Percentiles rank a stretch among this genome's conserved stretches.
Conservation (phyloP, 2,113 vertebrate species). For the Bubo scandiacus region DNA sequence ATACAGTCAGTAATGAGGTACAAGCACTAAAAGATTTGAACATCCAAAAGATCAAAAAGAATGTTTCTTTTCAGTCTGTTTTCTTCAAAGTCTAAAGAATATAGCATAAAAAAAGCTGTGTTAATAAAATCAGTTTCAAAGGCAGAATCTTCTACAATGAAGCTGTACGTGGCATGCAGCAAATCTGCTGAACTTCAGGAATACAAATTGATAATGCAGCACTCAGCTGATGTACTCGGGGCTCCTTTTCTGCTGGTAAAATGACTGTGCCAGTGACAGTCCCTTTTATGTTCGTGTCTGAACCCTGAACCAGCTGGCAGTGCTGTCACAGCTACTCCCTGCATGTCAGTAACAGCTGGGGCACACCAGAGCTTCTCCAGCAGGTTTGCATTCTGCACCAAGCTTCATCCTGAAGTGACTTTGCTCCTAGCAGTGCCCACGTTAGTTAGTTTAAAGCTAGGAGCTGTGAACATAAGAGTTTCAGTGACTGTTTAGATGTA, state of each 20-base stretch:
- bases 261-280: rapidly evolving
- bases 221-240: not conserved
- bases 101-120: not conserved
- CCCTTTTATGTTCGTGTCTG: not conserved
- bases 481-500: not conserved
- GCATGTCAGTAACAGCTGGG: rapidly evolving
- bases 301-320: rapidly evolving
- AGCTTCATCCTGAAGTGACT: not conserved
- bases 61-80: conserved; percentile 14
- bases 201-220: not conserved
- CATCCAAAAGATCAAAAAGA: conserved; percentile 46
- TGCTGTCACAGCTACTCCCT: rapidly evolving
- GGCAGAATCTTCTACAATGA: not conserved
- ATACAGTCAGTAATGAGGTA: conserved; percentile 35
- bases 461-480: not conserved
- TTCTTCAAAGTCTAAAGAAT: conserved; percentile 1
- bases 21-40: not conserved
- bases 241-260: not conserved
- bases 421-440: not conserved
- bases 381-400: rapidly evolving
- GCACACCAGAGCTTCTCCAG: rapidly evolving
- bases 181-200: not conserved
- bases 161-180: not conserved
- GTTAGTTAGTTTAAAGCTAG: not conserved
- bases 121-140: conserved; percentile 45